Evolutionary conservation across 1,140 invertebrate genomes (phyloP), one percentile per base, ranked within the genome.

Genomic region (Pygmarrhopalites habei): DNA sequence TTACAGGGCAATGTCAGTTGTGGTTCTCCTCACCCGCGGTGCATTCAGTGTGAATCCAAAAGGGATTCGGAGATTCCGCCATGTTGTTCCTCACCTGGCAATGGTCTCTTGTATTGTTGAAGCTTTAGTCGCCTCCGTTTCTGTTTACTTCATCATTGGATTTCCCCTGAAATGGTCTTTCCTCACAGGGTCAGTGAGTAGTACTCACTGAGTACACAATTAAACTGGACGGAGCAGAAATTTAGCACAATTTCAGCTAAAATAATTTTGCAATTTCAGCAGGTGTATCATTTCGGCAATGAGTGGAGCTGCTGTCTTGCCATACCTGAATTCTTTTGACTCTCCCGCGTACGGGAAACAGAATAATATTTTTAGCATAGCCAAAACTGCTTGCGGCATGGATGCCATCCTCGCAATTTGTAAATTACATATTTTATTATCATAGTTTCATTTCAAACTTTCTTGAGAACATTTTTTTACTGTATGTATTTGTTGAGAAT

Each of bases 391-490:
- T 39, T 61, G 65, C 53, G 68, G 68, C 15, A 59, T 70, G 17
- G 68, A 70, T 43, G 68, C 68, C 30, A 59, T 65, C 30, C 32
- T 70, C 17, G 68, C 61, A 1, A 70, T 70, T 57, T 47, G n/a
- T n/a, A n/a, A n/a, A n/a, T n/a, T n/a, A n/a, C n/a, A n/a, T n/a
- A n/a, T n/a, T n/a, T n/a, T n/a, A n/a, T n/a, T n/a, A n/a, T n/a
- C n/a, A n/a, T n/a, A n/a, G n/a, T n/a, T n/a, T n/a, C n/a, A n/a
- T n/a, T n/a, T n/a, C n/a, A n/a, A n/a, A n/a, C n/a, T n/a, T n/a
- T n/a, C n/a, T n/a, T n/a, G n/a, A n/a, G n/a, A n/a, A n/a, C n/a
- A n/a, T n/a, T n/a, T n/a, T n/a, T n/a, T n/a, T n/a, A n/a, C n/a
- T n/a, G n/a, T n/a, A n/a, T n/a, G n/a, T n/a, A n/a, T n/a, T n/a